These are phyloP conservation scores for Drosophila malerkotliana DNA, from an alignment of 1,140 invertebrate species.

Conservation along the genomic window DNA sequence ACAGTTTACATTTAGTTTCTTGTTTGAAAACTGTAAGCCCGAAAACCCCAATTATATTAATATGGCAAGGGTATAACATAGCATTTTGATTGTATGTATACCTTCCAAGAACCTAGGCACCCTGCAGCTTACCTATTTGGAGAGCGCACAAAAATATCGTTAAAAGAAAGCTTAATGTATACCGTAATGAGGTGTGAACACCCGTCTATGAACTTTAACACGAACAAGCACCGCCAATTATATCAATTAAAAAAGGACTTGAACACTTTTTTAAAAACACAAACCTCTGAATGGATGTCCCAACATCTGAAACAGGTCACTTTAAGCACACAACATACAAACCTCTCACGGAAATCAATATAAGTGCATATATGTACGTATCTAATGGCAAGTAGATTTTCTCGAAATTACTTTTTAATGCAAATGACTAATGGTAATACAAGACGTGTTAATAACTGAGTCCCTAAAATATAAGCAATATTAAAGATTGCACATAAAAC, in stretches of 20 bases:
- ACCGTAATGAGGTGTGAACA: constrained; percentile 1
- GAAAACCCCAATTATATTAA: background rate
- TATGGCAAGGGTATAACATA: background rate
- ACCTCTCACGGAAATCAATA: constrained; percentile 59
- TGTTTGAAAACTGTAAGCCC: background rate
- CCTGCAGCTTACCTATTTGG: constrained; percentile 24
- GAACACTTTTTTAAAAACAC: constrained; percentile 45
- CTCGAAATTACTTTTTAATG: constrained; percentile 45
- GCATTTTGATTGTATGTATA: constrained; percentile 13
- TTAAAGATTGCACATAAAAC: constrained; percentile 39
- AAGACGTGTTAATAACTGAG: constrained; percentile 39
- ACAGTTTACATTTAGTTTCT: background rate
- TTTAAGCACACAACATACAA: constrained; percentile 71
- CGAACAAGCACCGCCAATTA: constrained; percentile 71
- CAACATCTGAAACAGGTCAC: constrained; percentile 38
- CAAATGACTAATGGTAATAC: constrained; percentile 48
- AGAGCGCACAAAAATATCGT: constrained; percentile 60
- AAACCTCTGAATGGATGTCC: constrained; percentile 13
- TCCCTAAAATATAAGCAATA: constrained; percentile 59
- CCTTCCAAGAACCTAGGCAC: constrained; percentile 39
- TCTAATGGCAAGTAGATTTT: constrained; percentile 42
- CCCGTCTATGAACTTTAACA: constrained; percentile 31
- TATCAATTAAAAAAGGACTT: constrained; percentile 66
- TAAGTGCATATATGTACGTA: constrained; percentile 10
- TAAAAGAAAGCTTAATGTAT: constrained; percentile 24